Evolutionary conservation across 2,797 vertebrate species (phyloP).

Genomic region (Perdix hodgsoniae): DNA sequence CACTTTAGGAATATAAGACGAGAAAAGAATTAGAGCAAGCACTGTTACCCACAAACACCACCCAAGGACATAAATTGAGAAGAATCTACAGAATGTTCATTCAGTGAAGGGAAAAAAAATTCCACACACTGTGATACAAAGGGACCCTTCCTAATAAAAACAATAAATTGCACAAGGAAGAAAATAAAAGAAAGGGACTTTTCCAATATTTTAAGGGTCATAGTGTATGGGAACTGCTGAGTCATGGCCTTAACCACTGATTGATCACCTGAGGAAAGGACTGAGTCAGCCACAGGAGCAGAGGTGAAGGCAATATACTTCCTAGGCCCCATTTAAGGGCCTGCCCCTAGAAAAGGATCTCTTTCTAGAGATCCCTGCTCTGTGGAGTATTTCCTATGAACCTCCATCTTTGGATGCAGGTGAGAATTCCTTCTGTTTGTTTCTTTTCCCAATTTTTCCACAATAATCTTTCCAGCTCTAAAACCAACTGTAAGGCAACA

Average conservation of each 20-base stretch:
- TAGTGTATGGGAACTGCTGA: not conserved
- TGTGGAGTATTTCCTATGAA: too few species aligned
- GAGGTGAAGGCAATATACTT: too few species aligned
- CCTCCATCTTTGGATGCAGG: too few species aligned
- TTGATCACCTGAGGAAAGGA: too few species aligned
- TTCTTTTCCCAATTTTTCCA: too few species aligned
- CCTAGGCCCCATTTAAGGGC: too few species aligned
- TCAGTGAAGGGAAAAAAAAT: not conserved
- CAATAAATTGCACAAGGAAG: not conserved
- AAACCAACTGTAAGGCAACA: not conserved
- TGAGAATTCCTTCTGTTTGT: too few species aligned
- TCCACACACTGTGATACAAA: not conserved
- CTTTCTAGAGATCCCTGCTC: too few species aligned
- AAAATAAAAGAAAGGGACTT: not conserved
- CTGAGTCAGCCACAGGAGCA: too few species aligned
- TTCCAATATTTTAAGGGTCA: not conserved
- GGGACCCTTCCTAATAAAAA: not conserved
- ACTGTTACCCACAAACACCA: not conserved
- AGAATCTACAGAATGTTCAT: not conserved
- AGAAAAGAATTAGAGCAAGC: not conserved
- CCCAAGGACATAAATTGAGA: not conserved
- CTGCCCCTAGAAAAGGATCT: too few species aligned
- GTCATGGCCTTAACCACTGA: too few species aligned
- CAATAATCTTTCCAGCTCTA: too few species aligned
- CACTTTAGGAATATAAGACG: not conserved